Base-by-base conservation (phyloP, 2,888 invertebrate species). In the Metellina segmentata region DNA sequence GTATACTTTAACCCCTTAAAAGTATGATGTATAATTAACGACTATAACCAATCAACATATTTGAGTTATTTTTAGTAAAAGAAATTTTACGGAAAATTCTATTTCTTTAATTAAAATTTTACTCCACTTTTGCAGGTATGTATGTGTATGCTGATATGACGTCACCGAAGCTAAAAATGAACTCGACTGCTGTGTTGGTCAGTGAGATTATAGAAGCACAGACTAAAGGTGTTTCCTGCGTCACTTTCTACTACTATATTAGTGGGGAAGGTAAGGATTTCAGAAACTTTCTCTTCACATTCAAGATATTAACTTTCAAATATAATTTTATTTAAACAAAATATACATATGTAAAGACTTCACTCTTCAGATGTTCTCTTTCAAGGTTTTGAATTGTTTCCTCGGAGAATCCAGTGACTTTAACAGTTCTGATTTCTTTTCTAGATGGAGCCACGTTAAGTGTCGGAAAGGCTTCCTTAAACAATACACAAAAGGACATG, bases 101-200 rank as follows among this genome's bases (percentile, higher is more conserved):
- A 2, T 34, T 34, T 34, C 34, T 34, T 1, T 34, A 34, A 34
- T 34, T 4, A 34, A 1, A 34, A 34, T 82, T 48, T n/a, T 74
- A 9, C 16, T 13, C 13, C 49, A 1, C 13, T 52, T 77, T 78
- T 86, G 6, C 20, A 93, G 93, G 89, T 48, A 91, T 91, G 90
- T 93, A 85, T 74, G 69, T 86, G 6, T 93, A 93, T 74, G 91
- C 91, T 20, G 93, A 93, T 61, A 86, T 93, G 89, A 93, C 93
- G 6, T 89, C 85, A 1, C 88, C 91, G 0, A 72, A 20, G 11
- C 13, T 93, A 1, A 81, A 91, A 69, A 77, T 81, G 52, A 71
- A 61, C 7, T 69, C 89, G 34, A 52, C 53, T 13, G 93, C 93
- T 20, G 81, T 85, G 7, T 48, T 93, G 0, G 78, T 89, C 16